These are phyloP conservation scores for Cebus imitator DNA, from an alignment of 2,113 vertebrate species.

Conservation along the genomic window DNA sequence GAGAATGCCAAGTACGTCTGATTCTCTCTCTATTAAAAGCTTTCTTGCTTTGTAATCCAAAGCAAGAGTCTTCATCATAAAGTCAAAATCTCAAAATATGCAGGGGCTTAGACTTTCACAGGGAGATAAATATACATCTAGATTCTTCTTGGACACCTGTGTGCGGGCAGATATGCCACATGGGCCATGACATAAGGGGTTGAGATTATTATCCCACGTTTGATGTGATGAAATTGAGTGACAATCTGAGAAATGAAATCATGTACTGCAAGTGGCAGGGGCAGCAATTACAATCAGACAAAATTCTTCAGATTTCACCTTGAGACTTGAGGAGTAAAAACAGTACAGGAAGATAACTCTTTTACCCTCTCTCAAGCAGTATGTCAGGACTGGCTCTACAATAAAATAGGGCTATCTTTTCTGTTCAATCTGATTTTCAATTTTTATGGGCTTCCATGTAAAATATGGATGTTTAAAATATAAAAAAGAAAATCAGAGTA, in stretches of 20 bases:
- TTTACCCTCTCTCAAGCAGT: background rate
- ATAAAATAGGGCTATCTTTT: background rate
- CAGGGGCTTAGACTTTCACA: background rate
- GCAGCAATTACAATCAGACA: background rate
- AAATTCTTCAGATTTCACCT: background rate
- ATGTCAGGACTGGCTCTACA: background rate
- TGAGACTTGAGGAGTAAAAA: background rate
- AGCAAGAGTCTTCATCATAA: background rate
- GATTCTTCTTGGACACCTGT: background rate
- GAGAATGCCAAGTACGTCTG: background rate
- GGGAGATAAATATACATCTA: background rate
- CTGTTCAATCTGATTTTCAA: background rate
- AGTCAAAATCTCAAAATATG: background rate
- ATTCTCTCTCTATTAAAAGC: background rate
- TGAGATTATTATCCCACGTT: background rate
- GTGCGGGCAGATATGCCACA: background rate
- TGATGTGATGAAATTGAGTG: background rate
- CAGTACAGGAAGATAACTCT: background rate
- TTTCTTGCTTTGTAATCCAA: background rate
- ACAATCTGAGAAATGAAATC: background rate
- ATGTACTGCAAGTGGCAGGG: background rate
- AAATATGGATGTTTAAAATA: background rate
- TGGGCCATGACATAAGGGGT: background rate
- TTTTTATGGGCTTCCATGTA: background rate
- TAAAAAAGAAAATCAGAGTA: background rate